Base-by-base conservation (phyloP, 2,113 vertebrate genomes). In the Eublepharis macularius region DNA sequence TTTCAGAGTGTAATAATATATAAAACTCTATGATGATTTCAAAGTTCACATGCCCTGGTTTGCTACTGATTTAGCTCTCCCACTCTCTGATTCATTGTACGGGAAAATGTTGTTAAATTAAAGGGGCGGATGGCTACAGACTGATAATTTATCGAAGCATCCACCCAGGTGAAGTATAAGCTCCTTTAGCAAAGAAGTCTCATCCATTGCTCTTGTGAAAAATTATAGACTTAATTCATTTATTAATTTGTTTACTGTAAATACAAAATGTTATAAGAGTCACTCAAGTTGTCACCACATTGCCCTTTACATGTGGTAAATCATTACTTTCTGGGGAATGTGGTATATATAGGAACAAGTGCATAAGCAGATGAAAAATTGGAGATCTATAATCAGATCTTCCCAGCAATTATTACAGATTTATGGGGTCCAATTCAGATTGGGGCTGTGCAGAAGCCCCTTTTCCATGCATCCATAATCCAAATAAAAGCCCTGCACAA, bases 1-100 rank as follows among this genome's bases (percentile, higher is more conserved):
- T 51, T 90, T 0, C 0, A 69, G 70, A 85, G 3, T 43, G 51
- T 0, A 76, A n/a, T n/a, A n/a, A n/a, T n/a, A n/a, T n/a, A n/a
- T 60, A 69, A 41, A 68, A 85, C 69, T 3, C 1, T 68, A 29
- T 3, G 21, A 43, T 69, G 36, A 68, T 57, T 63, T 69, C 63
- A 81, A 86, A 83, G 1, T 43, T 73, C 80, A 47, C 87, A 39
- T 83, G 79, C 86, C 90, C 39, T 90, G 86, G 81, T 57, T 82
- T 32, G 49, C 80, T 11, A 41, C 73, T 76, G 83, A 88, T 86
- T n/a, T n/a, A 68, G 60, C 43, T 32, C 26, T 54, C 26, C n/a
- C n/a, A n/a, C n/a, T n/a, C n/a, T 72, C 43, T 89, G 36, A 84
- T 47, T 57, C 57, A 79, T 49, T 78, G 70, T 0, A 0, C n/a